Percentiles rank a stretch among this genome's conserved stretches.
These are phyloP conservation scores for Sebastes diaconus DNA, from an alignment of 2,797 vertebrate species.

Conservation along the genomic window DNA sequence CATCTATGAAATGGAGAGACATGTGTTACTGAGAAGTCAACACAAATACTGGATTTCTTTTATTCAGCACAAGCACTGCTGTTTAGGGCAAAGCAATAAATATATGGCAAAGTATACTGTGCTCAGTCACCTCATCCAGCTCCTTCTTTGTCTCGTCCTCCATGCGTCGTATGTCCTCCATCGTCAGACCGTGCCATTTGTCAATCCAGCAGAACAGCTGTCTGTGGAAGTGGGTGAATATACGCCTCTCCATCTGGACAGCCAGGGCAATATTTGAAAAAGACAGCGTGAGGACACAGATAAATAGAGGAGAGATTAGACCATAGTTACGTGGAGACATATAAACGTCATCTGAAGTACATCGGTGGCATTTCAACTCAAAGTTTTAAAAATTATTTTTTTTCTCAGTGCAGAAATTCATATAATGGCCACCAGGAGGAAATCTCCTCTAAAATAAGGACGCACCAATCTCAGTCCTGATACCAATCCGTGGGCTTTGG, in stretches of 20 bases:
- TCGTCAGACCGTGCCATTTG: slow-evolving; percentile 91
- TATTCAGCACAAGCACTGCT: background rate
- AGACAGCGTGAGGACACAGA: background rate
- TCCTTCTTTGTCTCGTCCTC: slow-evolving; percentile 94
- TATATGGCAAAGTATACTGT: too few species aligned
- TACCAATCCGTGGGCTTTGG: rapidly evolving
- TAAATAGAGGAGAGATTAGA: background rate
- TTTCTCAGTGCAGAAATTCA: too few species aligned
- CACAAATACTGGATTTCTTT: background rate
- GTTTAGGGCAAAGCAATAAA: background rate
- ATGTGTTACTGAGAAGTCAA: background rate
- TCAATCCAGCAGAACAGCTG: slow-evolving; percentile 97
- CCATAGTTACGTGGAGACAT: background rate
- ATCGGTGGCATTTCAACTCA: too few species aligned
- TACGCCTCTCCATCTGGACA: slow-evolving; percentile 90
- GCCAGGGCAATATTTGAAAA: background rate
- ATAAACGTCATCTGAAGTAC: too few species aligned
- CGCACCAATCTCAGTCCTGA: too few species aligned
- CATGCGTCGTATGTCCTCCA: slow-evolving; percentile 97
- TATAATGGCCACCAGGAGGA: too few species aligned
- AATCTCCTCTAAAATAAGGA: too few species aligned
- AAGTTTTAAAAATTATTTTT: too few species aligned
- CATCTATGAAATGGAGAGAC: slow-evolving; percentile 56
- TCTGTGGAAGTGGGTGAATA: slow-evolving; percentile 97
- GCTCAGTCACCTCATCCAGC: slow-evolving; percentile 88